Conservation (phyloP, 1,140 invertebrate genomes). For the Drosophila malerkotliana region DNA sequence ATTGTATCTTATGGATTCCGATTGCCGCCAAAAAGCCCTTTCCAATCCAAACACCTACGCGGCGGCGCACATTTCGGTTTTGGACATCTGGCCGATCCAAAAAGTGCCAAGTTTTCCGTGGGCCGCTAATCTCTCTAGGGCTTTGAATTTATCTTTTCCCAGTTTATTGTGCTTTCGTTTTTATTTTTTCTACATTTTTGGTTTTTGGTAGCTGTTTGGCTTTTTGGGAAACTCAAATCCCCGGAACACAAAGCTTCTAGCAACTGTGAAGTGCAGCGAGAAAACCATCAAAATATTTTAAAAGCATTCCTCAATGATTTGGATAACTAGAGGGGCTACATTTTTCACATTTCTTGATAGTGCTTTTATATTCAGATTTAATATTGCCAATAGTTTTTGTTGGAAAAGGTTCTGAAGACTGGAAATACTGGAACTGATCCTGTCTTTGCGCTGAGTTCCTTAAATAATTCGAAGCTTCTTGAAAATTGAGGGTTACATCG, state of each 20-base stretch:
- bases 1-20: slow-evolving; percentile 66
- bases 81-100: slow-evolving; percentile 41
- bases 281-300: slow-evolving; percentile 20
- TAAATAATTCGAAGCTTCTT: no score
- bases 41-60: slow-evolving; percentile 61
- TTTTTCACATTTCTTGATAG: no score
- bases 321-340: no score
- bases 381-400: no score
- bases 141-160: slow-evolving; percentile 17
- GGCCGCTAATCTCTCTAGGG: slow-evolving; percentile 44
- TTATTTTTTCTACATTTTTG: slow-evolving; percentile 14
- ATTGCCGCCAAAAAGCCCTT: slow-evolving; percentile 54
- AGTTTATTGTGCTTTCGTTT: slow-evolving; percentile 18
- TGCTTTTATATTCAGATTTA: no score
- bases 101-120: slow-evolving; percentile 34
- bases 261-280: slow-evolving; percentile 19
- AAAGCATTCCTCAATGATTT: not conserved
- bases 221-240: slow-evolving; percentile 15
- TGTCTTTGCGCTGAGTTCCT: no score
- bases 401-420: no score
- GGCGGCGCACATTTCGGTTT: slow-evolving; percentile 15
- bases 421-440: no score
- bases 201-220: slow-evolving; percentile 59
- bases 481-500: no score
- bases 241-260: slow-evolving; percentile 22